phyloP scores from a whole-genome alignment of 1,140 invertebrate genomes.

The Oscheius sp. region DNA sequence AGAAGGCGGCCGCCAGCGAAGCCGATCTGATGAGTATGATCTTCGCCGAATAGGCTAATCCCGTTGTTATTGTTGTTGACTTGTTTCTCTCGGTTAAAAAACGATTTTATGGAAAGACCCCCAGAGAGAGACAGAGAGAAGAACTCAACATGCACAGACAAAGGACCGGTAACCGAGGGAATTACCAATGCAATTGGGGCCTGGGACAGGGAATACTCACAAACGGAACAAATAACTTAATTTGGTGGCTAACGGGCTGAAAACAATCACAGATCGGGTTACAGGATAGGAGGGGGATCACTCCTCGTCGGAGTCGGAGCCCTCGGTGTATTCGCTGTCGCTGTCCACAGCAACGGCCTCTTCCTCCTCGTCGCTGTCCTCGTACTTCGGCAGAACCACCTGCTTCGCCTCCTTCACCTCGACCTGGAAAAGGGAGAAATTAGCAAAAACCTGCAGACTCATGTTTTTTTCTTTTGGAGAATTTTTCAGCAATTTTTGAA shows the following conservation, averaged over 20 bases:
- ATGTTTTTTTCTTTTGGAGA: too few species aligned
- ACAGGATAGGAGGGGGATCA: not conserved
- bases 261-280: too few species aligned
- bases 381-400: conserved; percentile 41
- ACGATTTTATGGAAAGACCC: too few species aligned
- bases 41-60: conserved; percentile 19
- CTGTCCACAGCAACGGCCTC: conserved; percentile 36
- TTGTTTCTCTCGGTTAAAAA: too few species aligned
- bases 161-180: too few species aligned
- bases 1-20: conserved; percentile 1
- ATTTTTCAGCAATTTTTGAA: too few species aligned
- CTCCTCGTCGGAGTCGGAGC: conserved; percentile 25
- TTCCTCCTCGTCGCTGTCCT: conserved; percentile 42
- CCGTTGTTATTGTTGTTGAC: not conserved
- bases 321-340: conserved; percentile 34
- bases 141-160: too few species aligned
- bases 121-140: too few species aligned
- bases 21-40: conserved; percentile 35
- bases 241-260: too few species aligned
- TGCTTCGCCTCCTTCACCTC: conserved; percentile 43
- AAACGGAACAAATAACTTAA: too few species aligned
- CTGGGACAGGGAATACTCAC: too few species aligned
- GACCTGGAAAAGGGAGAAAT: conserved; percentile 18
- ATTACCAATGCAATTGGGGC: too few species aligned
- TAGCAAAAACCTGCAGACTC: not conserved